These are phyloP conservation scores for Homarus americanus DNA, from an alignment of 1,140 invertebrate species.

Conservation along the genomic window DNA sequence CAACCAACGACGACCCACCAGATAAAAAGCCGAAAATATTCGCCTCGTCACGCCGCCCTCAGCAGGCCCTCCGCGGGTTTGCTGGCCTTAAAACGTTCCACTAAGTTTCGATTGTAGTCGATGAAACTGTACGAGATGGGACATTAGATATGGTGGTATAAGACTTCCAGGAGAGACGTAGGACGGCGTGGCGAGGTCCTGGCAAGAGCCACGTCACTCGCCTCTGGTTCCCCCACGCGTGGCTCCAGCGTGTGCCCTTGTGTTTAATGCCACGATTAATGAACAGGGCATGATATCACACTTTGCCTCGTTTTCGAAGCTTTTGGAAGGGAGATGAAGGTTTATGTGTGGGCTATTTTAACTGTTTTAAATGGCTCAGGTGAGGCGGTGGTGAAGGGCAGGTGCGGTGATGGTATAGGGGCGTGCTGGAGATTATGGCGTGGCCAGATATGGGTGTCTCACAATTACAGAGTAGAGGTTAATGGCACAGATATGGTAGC, in stretches of 20 bases:
- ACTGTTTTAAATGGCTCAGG: neutral
- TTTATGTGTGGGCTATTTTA: neutral
- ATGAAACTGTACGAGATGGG: constrained; percentile 51
- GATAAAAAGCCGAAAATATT: constrained; percentile 58
- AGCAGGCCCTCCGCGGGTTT: constrained; percentile 23
- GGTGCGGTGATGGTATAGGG: neutral
- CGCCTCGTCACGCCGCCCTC: constrained; percentile 61
- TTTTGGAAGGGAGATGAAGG: neutral
- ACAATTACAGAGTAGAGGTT: no score
- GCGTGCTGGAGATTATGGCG: no score
- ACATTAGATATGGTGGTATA: constrained; percentile 37
- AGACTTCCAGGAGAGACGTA: constrained; percentile 16
- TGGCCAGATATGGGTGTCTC: no score
- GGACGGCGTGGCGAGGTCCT: neutral
- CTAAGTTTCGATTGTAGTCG: constrained; percentile 51
- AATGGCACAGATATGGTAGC: no score
- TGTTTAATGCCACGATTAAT: neutral
- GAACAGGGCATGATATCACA: neutral
- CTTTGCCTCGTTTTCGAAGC: neutral
- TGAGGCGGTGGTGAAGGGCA: neutral
- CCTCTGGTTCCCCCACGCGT: neutral
- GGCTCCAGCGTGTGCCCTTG: neutral
- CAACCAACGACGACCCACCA: constrained; percentile 31
- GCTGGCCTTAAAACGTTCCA: constrained; percentile 33
- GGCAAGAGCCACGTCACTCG: neutral